A percentile compares a stretch with the other conserved stretches of the same genome.
Evolutionary conservation across 2,113 vertebrate genomes (phyloP).

Genomic region (Regulus satrapa): DNA sequence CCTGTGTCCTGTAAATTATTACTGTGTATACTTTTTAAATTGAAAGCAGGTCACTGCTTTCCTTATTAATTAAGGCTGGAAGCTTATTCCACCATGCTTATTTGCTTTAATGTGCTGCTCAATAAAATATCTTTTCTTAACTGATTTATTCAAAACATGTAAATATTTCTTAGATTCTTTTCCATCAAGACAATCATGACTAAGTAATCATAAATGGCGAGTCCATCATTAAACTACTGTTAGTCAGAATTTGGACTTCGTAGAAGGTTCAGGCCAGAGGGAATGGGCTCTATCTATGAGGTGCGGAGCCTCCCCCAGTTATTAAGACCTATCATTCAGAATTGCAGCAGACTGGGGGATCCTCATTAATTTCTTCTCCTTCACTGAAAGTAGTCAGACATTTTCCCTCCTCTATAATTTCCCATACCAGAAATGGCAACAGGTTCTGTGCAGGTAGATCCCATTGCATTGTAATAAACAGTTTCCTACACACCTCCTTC

Average conservation of each 20-base stretch:
- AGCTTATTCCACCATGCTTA: background rate
- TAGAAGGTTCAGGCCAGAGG: background rate
- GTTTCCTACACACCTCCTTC: background rate
- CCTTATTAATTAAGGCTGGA: background rate
- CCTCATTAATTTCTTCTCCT: background rate
- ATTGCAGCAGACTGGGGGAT: background rate
- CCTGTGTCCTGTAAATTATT: conserved; percentile 17
- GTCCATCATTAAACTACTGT: background rate
- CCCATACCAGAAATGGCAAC: background rate
- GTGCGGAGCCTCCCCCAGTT: background rate
- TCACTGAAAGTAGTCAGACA: background rate
- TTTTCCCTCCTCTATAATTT: background rate
- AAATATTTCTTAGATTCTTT: background rate
- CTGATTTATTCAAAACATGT: background rate
- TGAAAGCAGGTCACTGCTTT: conserved; percentile 39
- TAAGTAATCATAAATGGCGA: background rate
- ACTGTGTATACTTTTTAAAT: background rate
- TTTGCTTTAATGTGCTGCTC: background rate
- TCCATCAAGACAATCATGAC: background rate
- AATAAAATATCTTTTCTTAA: background rate
- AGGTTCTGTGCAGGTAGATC: background rate
- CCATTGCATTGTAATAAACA: background rate
- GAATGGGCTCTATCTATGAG: background rate
- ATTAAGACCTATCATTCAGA: background rate
- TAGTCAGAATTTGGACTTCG: background rate